Evolutionary conservation across 2,797 vertebrate genomes (phyloP).

Genomic region (Ispidina lecontei): DNA sequence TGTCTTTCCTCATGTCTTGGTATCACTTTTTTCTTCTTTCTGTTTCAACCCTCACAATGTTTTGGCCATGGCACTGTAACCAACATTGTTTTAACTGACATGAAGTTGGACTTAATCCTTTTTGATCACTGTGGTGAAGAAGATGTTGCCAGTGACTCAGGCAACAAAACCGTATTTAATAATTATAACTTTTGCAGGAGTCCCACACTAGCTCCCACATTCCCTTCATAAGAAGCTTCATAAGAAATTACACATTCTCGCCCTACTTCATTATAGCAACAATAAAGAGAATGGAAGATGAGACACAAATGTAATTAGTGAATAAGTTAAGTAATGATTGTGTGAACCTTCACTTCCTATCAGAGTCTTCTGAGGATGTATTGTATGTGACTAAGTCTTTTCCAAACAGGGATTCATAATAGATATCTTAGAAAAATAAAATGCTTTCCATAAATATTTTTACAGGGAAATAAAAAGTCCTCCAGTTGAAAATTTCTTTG

Average conservation of each 20-base stretch:
- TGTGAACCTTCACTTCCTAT: not conserved
- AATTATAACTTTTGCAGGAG: not conserved
- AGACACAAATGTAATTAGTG: not conserved
- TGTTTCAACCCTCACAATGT: not conserved
- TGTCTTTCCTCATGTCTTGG: not conserved
- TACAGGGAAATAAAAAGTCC: not conserved
- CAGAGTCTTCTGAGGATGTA: not conserved
- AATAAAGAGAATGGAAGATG: not conserved
- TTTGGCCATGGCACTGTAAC: not conserved
- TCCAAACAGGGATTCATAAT: not conserved
- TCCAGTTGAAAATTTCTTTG: not conserved
- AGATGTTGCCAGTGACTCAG: not conserved
- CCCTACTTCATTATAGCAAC: not conserved
- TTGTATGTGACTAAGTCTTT: not conserved
- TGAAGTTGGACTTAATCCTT: not conserved
- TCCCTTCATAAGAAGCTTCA: not conserved
- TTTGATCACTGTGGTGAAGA: not conserved
- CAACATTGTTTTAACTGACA: not conserved
- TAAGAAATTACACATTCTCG: not conserved
- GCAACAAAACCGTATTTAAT: not conserved
- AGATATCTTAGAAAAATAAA: not conserved
- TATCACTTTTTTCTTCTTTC: not conserved
- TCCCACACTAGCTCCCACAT: not conserved
- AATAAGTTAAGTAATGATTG: not conserved
- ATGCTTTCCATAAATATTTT: not conserved